phyloP scores from a whole-genome alignment of 2,888 invertebrate genomes.

The Neria commutata region DNA sequence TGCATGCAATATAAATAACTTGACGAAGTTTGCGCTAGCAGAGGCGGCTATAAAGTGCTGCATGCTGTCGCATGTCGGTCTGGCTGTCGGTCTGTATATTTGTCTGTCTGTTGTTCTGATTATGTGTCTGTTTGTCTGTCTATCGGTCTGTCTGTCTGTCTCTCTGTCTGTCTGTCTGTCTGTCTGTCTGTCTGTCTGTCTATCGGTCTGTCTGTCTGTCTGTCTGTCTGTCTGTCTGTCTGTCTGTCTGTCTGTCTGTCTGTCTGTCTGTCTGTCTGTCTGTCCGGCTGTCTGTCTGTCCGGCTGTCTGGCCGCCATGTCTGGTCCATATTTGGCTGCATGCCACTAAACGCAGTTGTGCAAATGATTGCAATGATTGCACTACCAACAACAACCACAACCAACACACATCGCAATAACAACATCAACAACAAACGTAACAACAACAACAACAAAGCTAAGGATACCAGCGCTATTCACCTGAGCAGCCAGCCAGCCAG shows the following conservation, averaged over 20 bases:
- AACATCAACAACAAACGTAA: conserved; percentile 31
- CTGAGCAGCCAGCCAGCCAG: not conserved
- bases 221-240: conserved; percentile 33
- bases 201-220: conserved; percentile 45
- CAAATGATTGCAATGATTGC: conserved; percentile 26
- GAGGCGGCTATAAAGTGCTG: too few species aligned
- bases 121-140: too few species aligned
- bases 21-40: conserved; percentile 36
- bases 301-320: conserved; percentile 33
- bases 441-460: conserved; percentile 35
- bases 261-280: conserved; percentile 23
- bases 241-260: conserved; percentile 22
- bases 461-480: conserved; percentile 29
- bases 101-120: too few species aligned
- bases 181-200: conserved; percentile 32
- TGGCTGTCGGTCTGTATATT: too few species aligned
- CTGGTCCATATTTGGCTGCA: conserved; percentile 55
- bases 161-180: conserved; percentile 35
- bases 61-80: too few species aligned
- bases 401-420: conserved; percentile 23
- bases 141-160: not conserved
- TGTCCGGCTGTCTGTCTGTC: conserved; percentile 11
- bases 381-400: conserved; percentile 38
- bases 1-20: conserved; percentile 52
- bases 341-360: conserved; percentile 10